A percentile compares a stretch with the other conserved stretches of the same genome.
phyloP scores from a whole-genome alignment of 2,888 invertebrate genomes.

The Zygogramma bicolorata region DNA sequence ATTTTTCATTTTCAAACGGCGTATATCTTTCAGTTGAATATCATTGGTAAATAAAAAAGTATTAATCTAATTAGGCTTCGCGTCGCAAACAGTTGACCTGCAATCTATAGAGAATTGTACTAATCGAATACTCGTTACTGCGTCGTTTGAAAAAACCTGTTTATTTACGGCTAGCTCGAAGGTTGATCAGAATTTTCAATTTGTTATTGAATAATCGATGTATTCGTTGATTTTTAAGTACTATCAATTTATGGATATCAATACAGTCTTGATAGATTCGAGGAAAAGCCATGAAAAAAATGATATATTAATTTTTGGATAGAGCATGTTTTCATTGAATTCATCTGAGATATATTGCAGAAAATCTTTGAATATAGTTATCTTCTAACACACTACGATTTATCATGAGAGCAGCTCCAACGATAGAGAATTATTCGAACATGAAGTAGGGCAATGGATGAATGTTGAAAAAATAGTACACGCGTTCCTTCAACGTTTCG shows the following conservation, averaged over 20 bases:
- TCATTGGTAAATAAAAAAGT: neutral
- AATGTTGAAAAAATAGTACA: too few relatives aligned
- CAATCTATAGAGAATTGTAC: conserved; percentile 22
- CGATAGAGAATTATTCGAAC: too few relatives aligned
- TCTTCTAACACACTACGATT: too few relatives aligned
- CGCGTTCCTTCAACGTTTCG: too few relatives aligned
- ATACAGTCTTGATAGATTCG: neutral
- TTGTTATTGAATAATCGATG: conserved; percentile 24
- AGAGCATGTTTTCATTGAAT: too few relatives aligned
- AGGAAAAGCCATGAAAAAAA: neutral
- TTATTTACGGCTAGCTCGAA: conserved; percentile 26
- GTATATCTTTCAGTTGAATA: too few relatives aligned
- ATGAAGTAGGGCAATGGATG: too few relatives aligned
- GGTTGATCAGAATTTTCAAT: conserved; percentile 38
- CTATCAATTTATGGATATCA: neutral
- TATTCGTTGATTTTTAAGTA: neutral
- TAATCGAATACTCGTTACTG: conserved; percentile 7
- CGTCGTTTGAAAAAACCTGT: conserved; percentile 30
- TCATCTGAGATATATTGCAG: too few relatives aligned
- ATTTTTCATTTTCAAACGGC: too few relatives aligned
- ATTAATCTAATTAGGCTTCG: neutral
- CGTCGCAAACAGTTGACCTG: neutral
- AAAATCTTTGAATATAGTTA: too few relatives aligned
- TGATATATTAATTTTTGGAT: too few relatives aligned
- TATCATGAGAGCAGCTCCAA: too few relatives aligned